Conservation (phyloP, 1,140 invertebrate species). For the Drosophila oshimai region DNA sequence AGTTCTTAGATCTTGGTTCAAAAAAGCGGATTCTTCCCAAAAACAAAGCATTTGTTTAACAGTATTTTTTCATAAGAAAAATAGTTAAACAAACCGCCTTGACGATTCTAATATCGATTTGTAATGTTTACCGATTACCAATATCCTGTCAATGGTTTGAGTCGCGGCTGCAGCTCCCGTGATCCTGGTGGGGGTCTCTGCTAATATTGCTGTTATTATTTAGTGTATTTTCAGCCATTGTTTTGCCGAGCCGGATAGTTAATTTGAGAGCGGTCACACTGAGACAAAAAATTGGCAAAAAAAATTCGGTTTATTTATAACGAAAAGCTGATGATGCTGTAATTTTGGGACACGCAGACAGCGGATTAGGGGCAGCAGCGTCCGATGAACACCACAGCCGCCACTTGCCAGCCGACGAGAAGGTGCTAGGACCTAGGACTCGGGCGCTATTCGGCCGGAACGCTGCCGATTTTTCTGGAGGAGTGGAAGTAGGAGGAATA, state of each 20-base stretch:
- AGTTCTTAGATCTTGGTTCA: no score
- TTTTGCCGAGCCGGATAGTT: neutral
- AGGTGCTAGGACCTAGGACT: conserved; percentile 6
- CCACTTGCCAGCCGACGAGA: conserved; percentile 1
- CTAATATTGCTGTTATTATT: no score
- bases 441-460: conserved; percentile 8
- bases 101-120: neutral
- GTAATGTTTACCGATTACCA: no score
- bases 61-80: neutral
- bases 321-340: conserved; percentile 3
- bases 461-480: neutral
- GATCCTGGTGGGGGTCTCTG: neutral
- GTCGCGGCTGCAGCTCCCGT: no score
- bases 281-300: neutral
- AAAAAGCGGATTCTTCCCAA: no score
- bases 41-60: no score
- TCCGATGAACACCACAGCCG: conserved; percentile 9
- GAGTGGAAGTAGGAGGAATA: conserved; percentile 7
- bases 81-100: neutral
- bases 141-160: neutral
- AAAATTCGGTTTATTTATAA: conserved; percentile 31
- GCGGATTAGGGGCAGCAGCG: neutral
- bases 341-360: neutral
- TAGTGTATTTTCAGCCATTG: neutral
- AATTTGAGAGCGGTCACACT: neutral